Base-by-base conservation (phyloP, 1,140 invertebrate species). In the Megathymus violae region DNA sequence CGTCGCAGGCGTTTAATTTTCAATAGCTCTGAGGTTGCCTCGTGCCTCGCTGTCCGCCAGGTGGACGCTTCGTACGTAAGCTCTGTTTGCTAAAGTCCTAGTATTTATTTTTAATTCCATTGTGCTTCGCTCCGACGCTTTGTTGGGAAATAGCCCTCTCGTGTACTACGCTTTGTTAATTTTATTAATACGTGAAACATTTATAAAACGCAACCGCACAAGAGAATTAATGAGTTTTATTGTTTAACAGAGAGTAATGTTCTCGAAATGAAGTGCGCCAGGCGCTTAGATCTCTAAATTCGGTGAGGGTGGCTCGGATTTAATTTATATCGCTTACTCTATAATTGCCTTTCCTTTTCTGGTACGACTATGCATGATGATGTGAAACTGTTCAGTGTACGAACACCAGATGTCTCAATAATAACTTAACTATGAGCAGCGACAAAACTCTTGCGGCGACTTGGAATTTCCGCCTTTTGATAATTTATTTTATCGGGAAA, bases 131-230 rank as follows among this genome's bases (percentile, higher is more conserved):
- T 81, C 80, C 77, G 66, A 82, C 82, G 86, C 82, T 87, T 88
- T 88, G 88, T 82, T 77, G 80, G 74, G 62, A 79, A 84, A 85
- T 82, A 84, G 85, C 81, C 82, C 81, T 80, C 74, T 66, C 75
- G 74, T 74, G 64, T 67, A 81, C 71, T 46, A 52, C 70, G 80
- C 85, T 89, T 89, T 89, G 88, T 89, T 89, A 89, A 89, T 91
- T 87, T 91, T 91, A 91, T 91, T 89, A 91, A 89, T 87, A 87
- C 82, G 79, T 91, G 78, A 88, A 91, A 91, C 85, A 89, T 91
- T 91, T 87, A 88, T 88, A 86, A 85, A 87, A 86, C 84, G 75
- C 78, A 72, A 85, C 86, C 86, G 82, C 86, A 80, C 80, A 48
- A 66, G 66, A 72, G 80, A 80, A 85, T 89, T 89, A 88, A 89